phyloP scores from a whole-genome alignment of 2,888 invertebrate genomes.

The Listrodromus nycthemerus region DNA sequence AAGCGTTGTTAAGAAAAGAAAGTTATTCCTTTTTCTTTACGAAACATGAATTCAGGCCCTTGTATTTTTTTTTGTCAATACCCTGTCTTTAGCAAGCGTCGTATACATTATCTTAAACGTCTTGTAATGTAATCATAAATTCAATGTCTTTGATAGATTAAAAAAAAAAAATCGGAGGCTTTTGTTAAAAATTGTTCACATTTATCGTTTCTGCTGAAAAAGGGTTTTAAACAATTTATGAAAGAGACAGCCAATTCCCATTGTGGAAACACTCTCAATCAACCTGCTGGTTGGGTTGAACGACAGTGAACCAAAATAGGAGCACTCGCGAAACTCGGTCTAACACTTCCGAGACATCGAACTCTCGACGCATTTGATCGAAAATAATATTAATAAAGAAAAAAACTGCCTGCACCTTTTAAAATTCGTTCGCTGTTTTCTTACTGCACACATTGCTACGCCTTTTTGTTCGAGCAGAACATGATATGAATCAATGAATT shows the following conservation, averaged over 20 bases:
- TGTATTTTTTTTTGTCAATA: conserved; percentile 21
- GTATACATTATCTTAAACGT: background rate
- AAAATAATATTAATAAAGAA: conserved; percentile 22
- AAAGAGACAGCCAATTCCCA: conserved; percentile 9
- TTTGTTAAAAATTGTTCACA: background rate
- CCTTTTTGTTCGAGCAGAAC: background rate
- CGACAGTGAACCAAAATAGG: background rate
- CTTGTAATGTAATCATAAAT: background rate
- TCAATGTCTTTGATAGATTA: background rate
- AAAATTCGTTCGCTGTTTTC: conserved; percentile 19
- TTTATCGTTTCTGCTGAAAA: conserved; percentile 7
- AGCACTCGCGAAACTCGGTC: conserved; percentile 26
- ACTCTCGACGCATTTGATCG: conserved; percentile 31
- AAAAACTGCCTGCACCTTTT: conserved; percentile 20
- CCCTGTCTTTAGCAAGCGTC: background rate
- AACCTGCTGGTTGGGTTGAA: conserved; percentile 65
- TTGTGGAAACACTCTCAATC: conserved; percentile 12
- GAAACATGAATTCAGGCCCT: background rate
- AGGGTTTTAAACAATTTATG: background rate
- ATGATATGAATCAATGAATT: background rate
- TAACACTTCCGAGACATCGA: conserved; percentile 2
- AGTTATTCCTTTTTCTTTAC: conserved; percentile 1
- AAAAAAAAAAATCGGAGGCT: background rate
- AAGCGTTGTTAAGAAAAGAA: background rate
- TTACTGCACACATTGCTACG: conserved; percentile 3